A percentile compares a stretch with the other conserved stretches of the same genome.
Conservation (phyloP, 2,888 invertebrate genomes). For the Dolichopus griseipennis region DNA sequence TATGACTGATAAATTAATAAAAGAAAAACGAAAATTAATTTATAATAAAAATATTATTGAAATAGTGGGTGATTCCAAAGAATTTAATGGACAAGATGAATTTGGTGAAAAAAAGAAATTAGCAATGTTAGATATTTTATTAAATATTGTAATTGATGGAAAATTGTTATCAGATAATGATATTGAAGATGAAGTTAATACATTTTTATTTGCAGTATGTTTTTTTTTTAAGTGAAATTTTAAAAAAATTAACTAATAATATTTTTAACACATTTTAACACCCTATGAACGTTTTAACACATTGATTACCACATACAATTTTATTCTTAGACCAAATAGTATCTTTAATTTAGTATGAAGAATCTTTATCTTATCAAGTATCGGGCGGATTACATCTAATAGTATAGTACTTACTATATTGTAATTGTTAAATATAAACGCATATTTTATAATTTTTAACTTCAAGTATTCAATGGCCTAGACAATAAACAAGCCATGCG, state of each 20-base stretch:
- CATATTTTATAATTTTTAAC: no score
- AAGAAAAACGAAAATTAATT: constrained; percentile 24
- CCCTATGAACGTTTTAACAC: not conserved
- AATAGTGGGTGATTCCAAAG: not conserved
- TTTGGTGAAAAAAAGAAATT: constrained; percentile 24
- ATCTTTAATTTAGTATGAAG: no score
- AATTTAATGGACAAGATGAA: not conserved
- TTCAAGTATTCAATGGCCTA: no score
- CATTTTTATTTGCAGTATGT: constrained; percentile 41
- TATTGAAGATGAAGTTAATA: constrained; percentile 53
- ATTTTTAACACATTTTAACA: no score
- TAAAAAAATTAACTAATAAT: not conserved
- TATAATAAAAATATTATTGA: constrained; percentile 21
- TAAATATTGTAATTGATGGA: constrained; percentile 48
- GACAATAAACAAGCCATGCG: no score
- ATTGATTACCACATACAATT: not conserved
- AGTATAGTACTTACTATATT: no score
- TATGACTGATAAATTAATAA: constrained; percentile 32
- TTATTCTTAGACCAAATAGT: not conserved
- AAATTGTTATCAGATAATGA: constrained; percentile 47
- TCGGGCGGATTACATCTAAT: no score
- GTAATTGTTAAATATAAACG: no score
- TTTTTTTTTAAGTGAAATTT: not conserved
- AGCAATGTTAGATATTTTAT: constrained; percentile 55
- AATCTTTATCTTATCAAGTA: no score